A percentile compares a stretch with the other conserved stretches of the same genome.
Evolutionary conservation across 2,113 vertebrate species (phyloP).

Genomic region (Hemiscyllium ocellatum): DNA sequence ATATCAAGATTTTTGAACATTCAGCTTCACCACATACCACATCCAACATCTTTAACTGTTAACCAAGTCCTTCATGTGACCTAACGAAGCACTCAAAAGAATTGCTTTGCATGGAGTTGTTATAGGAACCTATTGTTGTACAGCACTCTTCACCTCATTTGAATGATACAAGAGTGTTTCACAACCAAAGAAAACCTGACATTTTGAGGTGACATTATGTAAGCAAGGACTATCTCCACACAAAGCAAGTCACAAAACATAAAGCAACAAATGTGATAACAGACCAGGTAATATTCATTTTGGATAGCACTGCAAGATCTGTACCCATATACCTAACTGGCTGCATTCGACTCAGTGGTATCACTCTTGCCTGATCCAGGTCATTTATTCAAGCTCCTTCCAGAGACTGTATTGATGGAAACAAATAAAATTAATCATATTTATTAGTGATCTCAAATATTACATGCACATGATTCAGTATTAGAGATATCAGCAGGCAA

Average conservation of each 20-base stretch:
- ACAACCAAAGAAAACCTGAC: too few species aligned
- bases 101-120: not conserved
- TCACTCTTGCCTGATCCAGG: not conserved
- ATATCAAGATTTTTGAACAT: not conserved
- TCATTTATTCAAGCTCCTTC: not conserved
- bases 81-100: not conserved
- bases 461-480: not conserved
- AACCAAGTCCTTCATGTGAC: not conserved
- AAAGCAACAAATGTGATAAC: not conserved
- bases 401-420: not conserved
- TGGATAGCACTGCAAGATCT: not conserved
- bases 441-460: not conserved
- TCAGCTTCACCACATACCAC: not conserved
- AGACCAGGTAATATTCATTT: not conserved
- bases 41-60: not conserved
- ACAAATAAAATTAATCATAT: not conserved
- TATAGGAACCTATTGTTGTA: not conserved
- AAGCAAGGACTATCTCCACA: not conserved
- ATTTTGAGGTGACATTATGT: not conserved
- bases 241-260: not conserved
- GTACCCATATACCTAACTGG: not conserved
- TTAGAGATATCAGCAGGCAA: not conserved
- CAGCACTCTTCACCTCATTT: too few species aligned
- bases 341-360: not conserved
- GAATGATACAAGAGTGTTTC: too few species aligned